These are phyloP conservation scores for Athene cunicularia DNA, from an alignment of 2,113 vertebrate species.

Conservation along the genomic window DNA sequence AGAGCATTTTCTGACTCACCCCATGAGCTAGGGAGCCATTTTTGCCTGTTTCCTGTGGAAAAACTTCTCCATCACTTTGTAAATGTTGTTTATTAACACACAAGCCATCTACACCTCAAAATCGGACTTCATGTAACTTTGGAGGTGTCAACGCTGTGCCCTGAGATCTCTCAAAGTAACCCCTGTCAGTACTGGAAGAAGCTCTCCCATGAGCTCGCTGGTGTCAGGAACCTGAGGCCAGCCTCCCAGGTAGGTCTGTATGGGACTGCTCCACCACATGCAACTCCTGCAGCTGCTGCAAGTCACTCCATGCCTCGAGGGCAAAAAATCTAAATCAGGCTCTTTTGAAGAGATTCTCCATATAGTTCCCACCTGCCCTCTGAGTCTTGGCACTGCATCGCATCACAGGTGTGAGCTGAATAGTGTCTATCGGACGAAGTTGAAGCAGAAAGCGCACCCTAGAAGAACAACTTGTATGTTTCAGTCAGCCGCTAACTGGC, in stretches of 20 bases:
- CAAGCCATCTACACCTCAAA: not conserved
- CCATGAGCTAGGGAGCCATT: not conserved
- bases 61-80: not conserved
- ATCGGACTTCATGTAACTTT: not conserved
- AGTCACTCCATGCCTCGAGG: not conserved
- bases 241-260: not conserved
- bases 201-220: rapidly evolving
- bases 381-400: not conserved
- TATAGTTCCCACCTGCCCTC: too few relatives aligned
- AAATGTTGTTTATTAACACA: not conserved
- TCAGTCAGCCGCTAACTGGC: not conserved
- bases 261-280: not conserved
- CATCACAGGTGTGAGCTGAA: not conserved
- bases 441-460: not conserved
- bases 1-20: not conserved
- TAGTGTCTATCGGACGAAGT: not conserved
- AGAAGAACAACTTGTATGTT: not conserved
- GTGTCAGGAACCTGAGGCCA: not conserved
- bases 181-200: not conserved
- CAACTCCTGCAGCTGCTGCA: not conserved
- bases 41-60: not conserved
- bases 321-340: not conserved
- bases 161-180: not conserved
- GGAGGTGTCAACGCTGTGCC: not conserved
- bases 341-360: not conserved